These are phyloP conservation scores for Columbina picui DNA, from an alignment of 2,113 vertebrate species.

Conservation along the genomic window DNA sequence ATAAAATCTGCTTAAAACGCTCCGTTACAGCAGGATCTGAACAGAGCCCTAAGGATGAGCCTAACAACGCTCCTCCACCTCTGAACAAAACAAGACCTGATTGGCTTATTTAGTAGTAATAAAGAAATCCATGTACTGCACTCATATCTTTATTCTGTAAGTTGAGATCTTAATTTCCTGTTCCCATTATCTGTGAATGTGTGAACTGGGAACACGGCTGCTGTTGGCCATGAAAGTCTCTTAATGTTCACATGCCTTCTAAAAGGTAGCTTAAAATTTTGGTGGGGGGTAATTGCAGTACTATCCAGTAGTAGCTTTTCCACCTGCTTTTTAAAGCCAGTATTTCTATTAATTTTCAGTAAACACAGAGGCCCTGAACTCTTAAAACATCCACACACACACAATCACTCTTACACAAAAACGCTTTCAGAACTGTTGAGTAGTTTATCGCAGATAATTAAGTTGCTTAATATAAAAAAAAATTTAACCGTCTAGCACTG, in stretches of 20 bases:
- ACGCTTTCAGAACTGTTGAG: not conserved
- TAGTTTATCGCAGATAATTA: conserved; percentile 1
- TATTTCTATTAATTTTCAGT: not conserved
- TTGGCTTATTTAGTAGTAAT: not conserved
- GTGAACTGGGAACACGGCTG: not conserved
- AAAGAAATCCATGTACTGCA: not conserved
- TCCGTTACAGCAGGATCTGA: not conserved
- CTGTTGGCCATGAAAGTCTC: not conserved
- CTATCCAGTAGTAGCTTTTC: not conserved
- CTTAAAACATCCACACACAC: not conserved
- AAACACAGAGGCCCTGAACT: conserved; percentile 4
- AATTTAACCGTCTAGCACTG: conserved; percentile 22
- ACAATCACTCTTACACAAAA: not conserved
- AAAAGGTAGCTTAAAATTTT: not conserved
- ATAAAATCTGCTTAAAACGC: not conserved
- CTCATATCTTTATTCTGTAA: too few relatives aligned
- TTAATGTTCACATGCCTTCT: not conserved
- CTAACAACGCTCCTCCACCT: not conserved
- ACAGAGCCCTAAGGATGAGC: not conserved
- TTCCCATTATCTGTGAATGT: accelerated
- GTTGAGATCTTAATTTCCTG: not conserved
- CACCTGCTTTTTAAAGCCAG: not conserved
- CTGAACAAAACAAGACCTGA: not conserved
- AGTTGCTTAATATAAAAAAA: conserved; percentile 32
- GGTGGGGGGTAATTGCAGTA: not conserved